phyloP scores from a whole-genome alignment of 2,113 vertebrate genomes.

The Scolopax mira region DNA sequence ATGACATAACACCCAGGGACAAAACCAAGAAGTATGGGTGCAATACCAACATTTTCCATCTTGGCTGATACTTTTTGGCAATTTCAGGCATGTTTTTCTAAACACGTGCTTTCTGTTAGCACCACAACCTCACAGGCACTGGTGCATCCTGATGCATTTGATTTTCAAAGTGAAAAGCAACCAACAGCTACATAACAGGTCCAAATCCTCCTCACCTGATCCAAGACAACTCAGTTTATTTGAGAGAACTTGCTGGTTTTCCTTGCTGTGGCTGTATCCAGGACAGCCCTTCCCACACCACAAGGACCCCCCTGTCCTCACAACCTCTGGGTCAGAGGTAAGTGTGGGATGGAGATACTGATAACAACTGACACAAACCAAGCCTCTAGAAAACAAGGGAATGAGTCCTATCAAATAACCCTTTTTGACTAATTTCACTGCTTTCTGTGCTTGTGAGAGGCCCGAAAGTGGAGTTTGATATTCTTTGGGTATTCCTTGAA shows the following conservation, averaged over 20 bases:
- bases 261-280: neutral
- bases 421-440: neutral
- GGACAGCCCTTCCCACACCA: neutral
- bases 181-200: neutral
- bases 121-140: neutral
- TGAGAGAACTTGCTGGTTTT: neutral
- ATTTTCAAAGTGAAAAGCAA: neutral
- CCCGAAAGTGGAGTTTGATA: neutral
- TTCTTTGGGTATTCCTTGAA: neutral
- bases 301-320: neutral
- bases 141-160: neutral
- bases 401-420: neutral
- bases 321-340: accelerated
- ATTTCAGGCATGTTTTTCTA: neutral
- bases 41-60: neutral
- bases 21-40: neutral
- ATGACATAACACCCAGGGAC: neutral
- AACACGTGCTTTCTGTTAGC: neutral
- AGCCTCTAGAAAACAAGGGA: neutral
- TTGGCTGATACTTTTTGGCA: neutral
- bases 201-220: neutral
- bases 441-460: neutral
- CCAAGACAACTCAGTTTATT: neutral
- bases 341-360: neutral
- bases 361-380: neutral